phyloP scores from a whole-genome alignment of 2,113 vertebrate genomes.

The Mustela nigripes region DNA sequence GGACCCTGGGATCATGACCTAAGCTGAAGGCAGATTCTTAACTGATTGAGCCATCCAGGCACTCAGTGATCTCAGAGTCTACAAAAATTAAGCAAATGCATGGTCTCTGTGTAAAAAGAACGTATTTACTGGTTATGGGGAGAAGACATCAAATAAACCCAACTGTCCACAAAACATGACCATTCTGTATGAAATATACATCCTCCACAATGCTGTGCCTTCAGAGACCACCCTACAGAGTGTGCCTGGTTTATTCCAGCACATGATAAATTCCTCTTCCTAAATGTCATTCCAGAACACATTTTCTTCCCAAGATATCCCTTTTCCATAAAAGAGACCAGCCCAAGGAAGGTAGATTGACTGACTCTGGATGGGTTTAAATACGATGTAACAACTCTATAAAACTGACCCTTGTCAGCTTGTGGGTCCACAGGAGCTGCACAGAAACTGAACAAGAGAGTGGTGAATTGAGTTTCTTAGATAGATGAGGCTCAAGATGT shows the following conservation, averaged over 20 bases:
- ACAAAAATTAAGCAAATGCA: not conserved
- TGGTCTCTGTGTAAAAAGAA: not conserved
- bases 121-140: not conserved
- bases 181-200: not conserved
- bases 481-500: not conserved
- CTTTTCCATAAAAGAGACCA: not conserved
- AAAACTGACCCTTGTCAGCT: not conserved
- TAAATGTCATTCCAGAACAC: not conserved
- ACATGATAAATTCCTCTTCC: accelerated
- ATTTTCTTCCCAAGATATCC: not conserved
- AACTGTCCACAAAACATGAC: not conserved
- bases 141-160: not conserved
- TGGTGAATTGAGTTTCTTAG: not conserved
- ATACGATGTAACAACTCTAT: not conserved
- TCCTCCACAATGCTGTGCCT: not conserved
- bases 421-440: not conserved
- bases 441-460: not conserved
- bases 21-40: too few species aligned
- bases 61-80: not conserved
- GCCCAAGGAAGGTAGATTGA: accelerated
- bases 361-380: not conserved
- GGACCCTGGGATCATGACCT: too few species aligned
- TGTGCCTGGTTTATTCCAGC: not conserved
- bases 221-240: not conserved
- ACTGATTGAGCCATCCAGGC: too few species aligned